phyloP scores from a whole-genome alignment of 1,140 invertebrate species.

The Panagrolaimus sp. region DNA sequence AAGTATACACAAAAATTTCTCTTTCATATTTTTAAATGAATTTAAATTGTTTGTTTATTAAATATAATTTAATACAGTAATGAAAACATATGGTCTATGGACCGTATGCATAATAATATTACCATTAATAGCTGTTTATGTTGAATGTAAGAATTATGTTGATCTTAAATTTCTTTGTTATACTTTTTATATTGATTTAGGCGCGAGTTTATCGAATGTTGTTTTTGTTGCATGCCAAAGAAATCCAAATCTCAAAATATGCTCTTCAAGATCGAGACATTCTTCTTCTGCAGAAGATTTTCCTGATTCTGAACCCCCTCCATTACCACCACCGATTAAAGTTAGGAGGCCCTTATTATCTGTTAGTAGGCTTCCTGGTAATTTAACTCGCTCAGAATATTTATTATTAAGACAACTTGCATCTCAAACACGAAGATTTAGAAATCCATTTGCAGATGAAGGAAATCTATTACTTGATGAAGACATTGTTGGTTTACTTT shows the following conservation, averaged over 20 bases:
- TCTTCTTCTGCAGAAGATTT: conserved; percentile 4
- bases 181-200: too few species aligned
- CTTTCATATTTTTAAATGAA: too few species aligned
- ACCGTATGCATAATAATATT: too few species aligned
- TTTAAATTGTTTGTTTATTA: too few species aligned
- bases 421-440: neutral
- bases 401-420: conserved; percentile 10
- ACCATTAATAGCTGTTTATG: too few species aligned
- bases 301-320: neutral
- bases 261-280: neutral
- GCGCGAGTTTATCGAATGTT: neutral
- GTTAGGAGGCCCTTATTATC: too few species aligned
- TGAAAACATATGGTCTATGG: too few species aligned
- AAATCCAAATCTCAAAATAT: conserved; percentile 8
- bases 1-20: too few species aligned
- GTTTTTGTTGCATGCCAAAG: neutral
- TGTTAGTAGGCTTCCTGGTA: neutral
- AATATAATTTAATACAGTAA: too few species aligned
- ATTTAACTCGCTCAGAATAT: conserved; percentile 6
- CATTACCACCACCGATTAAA: neutral
- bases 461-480: conserved; percentile 1
- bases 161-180: too few species aligned
- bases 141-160: too few species aligned
- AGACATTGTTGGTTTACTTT: neutral
- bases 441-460: conserved; percentile 2